These are phyloP conservation scores for Cyclopterus lumpus DNA, from an alignment of 2,797 vertebrate species.

Conservation along the genomic window DNA sequence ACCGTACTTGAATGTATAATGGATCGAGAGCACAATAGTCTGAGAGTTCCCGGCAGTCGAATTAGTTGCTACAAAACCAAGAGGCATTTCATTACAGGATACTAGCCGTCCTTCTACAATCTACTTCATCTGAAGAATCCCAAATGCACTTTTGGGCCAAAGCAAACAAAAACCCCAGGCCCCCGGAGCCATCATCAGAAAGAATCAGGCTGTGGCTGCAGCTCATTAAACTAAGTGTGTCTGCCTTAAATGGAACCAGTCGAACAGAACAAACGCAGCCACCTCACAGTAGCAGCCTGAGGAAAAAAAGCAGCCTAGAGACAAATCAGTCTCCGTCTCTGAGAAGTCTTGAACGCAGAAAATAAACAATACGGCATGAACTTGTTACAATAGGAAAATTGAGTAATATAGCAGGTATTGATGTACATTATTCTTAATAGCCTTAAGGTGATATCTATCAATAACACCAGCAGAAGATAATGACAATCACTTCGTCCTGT, in stretches of 20 bases:
- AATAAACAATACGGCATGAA: slow-evolving; percentile 32
- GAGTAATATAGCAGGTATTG: not conserved
- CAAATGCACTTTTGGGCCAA: slow-evolving; percentile 51
- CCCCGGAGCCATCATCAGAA: slow-evolving; percentile 61
- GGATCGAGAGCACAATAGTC: slow-evolving; percentile 20
- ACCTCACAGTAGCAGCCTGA: slow-evolving; percentile 50
- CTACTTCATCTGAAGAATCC: slow-evolving; percentile 40
- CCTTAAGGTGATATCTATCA: slow-evolving; percentile 6
- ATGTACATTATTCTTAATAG: not conserved
- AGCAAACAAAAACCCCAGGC: slow-evolving; percentile 52
- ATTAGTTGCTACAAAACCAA: slow-evolving; percentile 55
- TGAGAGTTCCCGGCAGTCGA: slow-evolving; percentile 26
- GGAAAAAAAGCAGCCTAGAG: slow-evolving; percentile 45
- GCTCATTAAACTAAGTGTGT: slow-evolving; percentile 74
- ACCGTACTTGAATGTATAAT: slow-evolving; percentile 3
- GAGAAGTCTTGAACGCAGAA: slow-evolving; percentile 37
- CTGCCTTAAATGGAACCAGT: slow-evolving; percentile 66
- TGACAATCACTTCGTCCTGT: not conserved
- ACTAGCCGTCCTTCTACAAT: slow-evolving; percentile 27
- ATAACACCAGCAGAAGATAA: not conserved
- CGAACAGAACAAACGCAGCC: slow-evolving; percentile 63
- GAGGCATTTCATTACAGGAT: slow-evolving; percentile 45
- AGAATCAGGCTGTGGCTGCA: slow-evolving; percentile 66
- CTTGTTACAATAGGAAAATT: slow-evolving; percentile 5
- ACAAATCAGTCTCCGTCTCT: slow-evolving; percentile 36